These are phyloP conservation scores for Drosophila bifasciata DNA, from an alignment of 1,140 invertebrate species.

Conservation along the genomic window DNA sequence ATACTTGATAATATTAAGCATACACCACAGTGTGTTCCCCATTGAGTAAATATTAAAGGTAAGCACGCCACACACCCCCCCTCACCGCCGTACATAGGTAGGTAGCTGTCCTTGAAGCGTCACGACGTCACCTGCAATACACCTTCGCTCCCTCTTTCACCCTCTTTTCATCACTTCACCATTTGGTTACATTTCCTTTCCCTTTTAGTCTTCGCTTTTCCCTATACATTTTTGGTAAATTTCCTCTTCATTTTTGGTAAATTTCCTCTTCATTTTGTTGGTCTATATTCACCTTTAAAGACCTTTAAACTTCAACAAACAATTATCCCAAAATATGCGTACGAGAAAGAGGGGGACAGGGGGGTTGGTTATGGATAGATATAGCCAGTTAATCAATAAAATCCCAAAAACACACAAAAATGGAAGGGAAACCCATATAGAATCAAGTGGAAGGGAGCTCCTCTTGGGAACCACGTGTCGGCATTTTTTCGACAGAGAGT, in stretches of 20 bases:
- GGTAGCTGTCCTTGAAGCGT: slow-evolving; percentile 30
- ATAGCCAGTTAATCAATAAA: slow-evolving; percentile 68
- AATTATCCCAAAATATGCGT: slow-evolving; percentile 24
- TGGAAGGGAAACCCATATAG: slow-evolving; percentile 1
- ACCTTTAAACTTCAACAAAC: slow-evolving; percentile 40
- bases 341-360: slow-evolving; percentile 2
- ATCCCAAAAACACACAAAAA: slow-evolving; percentile 28
- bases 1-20: slow-evolving; percentile 49
- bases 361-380: slow-evolving; percentile 9
- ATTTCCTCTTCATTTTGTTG: not conserved
- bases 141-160: not conserved
- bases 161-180: too few relatives aligned
- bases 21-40: slow-evolving; percentile 24
- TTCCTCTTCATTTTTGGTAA: too few relatives aligned
- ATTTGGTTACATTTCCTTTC: too few relatives aligned
- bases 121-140: slow-evolving; percentile 25
- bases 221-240: too few relatives aligned
- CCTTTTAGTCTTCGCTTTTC: too few relatives aligned
- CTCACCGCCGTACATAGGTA: not conserved
- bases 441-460: not conserved
- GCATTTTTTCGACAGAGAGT: slow-evolving; percentile 32
- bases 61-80: slow-evolving; percentile 13
- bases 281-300: slow-evolving; percentile 10
- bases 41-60: slow-evolving; percentile 41
- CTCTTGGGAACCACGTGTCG: slow-evolving; percentile 48